Base-by-base conservation (phyloP, 2,113 vertebrate species). In the Coreoperca whiteheadi region DNA sequence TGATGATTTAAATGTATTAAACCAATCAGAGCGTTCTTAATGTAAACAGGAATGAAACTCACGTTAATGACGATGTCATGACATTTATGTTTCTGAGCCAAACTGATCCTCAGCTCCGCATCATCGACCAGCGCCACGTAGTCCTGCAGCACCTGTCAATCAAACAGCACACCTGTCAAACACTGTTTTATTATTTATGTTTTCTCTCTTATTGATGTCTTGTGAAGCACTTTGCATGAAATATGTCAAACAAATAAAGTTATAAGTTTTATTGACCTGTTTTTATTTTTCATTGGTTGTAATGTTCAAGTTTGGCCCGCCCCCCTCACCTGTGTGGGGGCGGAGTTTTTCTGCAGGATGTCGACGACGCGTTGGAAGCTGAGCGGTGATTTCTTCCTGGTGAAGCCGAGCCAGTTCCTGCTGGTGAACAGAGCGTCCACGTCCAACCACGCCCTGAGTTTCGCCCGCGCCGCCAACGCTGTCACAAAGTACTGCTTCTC, bases 381-480 rank as follows among this genome's bases (percentile, higher is more conserved):
- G 67, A 99, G 96, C 5, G 98, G 97, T 0, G 97, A 97, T 77
- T 93, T 97, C 89, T 97, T 99, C 91, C 96, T 97, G 77, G 96
- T 97, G 84, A 98, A 97, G 68, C 98, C 98, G n/a, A 99, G 90
- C 98, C 98, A 99, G 87, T 97, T 99, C 95, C 97, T 98, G 18
- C 96, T 96, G 84, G 96, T 96, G 53, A 99, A 97, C 65, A 99
- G 94, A 66, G 96, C 95, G 70, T 99, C 97, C 1, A 99, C 96
- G n/a, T 99, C 98, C 18, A 86, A 73, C 98, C 98, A 99, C 28
- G 95, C 96, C 88, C 97, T 96, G 53, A 97, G 95, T 89, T 99
- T 98, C 3, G 98, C 97, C 32, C 98, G 95, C 1, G 98, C 98
- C 14, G 96, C 97, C 81, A 99, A 79, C 8, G 97, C 97, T 21